These are phyloP conservation scores for Peromyscus attwateri DNA, from an alignment of 2,797 vertebrate species.

Conservation along the genomic window DNA sequence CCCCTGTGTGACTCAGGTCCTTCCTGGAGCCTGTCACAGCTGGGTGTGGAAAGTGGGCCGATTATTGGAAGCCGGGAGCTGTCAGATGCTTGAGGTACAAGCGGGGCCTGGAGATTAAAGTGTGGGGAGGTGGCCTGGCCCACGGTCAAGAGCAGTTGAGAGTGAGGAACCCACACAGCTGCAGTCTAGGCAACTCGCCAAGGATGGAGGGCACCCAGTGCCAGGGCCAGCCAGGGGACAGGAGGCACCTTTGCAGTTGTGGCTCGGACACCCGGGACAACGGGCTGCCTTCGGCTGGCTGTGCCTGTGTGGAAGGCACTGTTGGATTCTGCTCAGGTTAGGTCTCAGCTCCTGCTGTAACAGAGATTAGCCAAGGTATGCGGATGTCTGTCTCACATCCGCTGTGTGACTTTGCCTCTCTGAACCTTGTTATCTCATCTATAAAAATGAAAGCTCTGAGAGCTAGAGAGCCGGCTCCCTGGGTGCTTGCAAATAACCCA, in stretches of 20 bases:
- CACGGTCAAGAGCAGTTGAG: conserved; percentile 34
- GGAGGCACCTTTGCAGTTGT: background rate
- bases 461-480: background rate
- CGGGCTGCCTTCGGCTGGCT: background rate
- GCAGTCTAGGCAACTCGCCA: conserved; percentile 66
- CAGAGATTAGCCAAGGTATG: background rate
- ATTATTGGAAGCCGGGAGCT: background rate
- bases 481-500: no score
- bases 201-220: background rate
- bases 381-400: background rate
- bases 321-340: background rate
- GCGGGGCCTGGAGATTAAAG: background rate
- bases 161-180: conserved; percentile 72
- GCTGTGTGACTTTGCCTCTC: background rate
- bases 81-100: background rate
- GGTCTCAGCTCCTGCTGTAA: background rate
- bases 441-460: background rate
- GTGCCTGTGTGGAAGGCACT: background rate
- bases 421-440: conserved; percentile 2
- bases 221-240: conserved; percentile 1
- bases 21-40: conserved; percentile 29
- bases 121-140: conserved; percentile 25
- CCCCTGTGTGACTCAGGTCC: conserved; percentile 36
- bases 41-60: background rate
- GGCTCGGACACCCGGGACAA: background rate